Base-by-base conservation (phyloP, 2,797 vertebrate genomes). In the Takifugu ocellatus region DNA sequence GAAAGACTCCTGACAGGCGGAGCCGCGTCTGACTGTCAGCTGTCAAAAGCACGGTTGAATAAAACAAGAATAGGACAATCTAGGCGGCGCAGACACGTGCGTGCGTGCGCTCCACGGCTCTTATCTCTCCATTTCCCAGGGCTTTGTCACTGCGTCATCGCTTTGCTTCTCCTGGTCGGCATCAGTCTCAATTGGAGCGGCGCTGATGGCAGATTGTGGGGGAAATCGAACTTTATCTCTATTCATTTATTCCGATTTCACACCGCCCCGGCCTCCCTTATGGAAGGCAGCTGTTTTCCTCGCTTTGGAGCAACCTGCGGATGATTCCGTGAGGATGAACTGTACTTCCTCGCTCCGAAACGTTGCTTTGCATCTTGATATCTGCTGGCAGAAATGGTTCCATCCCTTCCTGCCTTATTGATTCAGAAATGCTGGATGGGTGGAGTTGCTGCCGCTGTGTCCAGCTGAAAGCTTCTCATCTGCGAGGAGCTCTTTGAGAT, bases 161-260 rank as follows among this genome's bases (percentile, higher is more conserved):
- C 48, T 56, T 52, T 21, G 57, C 59, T 54, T 61, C 49, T 49
- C 44, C 45, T 44, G 39, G 55, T 43, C 43, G 4, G 47, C 53
- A 7, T 58, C 17, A 66, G 69, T 56, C 45, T 58, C 54, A 50
- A 56, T 51, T 59, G 54, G 54, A 36, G 26, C 43, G 29, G 31
- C 45, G 2, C 48, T 57, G 66, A 70, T 52, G 54, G 59, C 69
- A 63, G 59, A 39, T 67, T 51, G 52, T 61, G 31, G 51, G 62
- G 56, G 53, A 67, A 67, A 59, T 58, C 50, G 9, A 5, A 15
- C 48, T 53, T 45, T 2, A 25, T 58, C 56, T 60, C 33, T 70
- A 59, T 54, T 46, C 43, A 42, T 68, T 48, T 15, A 21, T 39
- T 61, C 33, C 3, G 15, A 56, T 50, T 64, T 62, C 63, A 56